Base-by-base conservation (phyloP, 2,113 vertebrate genomes). In the Strigops habroptila region DNA sequence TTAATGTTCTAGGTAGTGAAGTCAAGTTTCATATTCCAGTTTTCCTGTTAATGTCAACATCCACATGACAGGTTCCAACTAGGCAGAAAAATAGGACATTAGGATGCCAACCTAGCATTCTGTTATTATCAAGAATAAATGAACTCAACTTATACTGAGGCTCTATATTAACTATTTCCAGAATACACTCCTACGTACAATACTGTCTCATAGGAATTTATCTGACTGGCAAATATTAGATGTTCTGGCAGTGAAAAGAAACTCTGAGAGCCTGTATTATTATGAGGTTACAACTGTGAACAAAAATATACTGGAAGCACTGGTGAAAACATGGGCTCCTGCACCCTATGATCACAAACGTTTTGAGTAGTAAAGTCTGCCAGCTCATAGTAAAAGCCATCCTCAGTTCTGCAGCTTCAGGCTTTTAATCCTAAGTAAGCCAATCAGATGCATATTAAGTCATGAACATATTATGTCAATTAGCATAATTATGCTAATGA, bases 11-110 rank as follows among this genome's bases (percentile, higher is more conserved):
- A 96, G 94, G 91, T 95, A 95, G 82, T 2, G 16, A 95, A 96
- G 90, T 96, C 95, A 97, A 90, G 91, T 97, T 96, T 97, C 96
- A 89, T 95, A 91, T 95, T 94, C 97, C 97, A 78, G 80, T 69
- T 87, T 81, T 79, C 86, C 93, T 92, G 90, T 95, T 96, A 94
- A 85, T 85, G 70, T 86, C 94, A 91, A 96, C 88, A 87, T 96
- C 88, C 89, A 94, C 82, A 94, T 94, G 96, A 91, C 84, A 96
- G 91, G 82, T 97, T 97, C 90, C 68, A 97, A 96, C 96, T 97
- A 97, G 95, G 92, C 94, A 96, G 93, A 97, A 97, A 97, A 97
- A 97, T 39, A 97, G 96, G 67, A 75, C 91, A 96, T 92, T 94
- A 73, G 74, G 76, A 94, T 94, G 82, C 91, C 86, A 85, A 92